Evolutionary conservation across 1,140 invertebrate species (phyloP).

Genomic region (Drosophila insularis): DNA sequence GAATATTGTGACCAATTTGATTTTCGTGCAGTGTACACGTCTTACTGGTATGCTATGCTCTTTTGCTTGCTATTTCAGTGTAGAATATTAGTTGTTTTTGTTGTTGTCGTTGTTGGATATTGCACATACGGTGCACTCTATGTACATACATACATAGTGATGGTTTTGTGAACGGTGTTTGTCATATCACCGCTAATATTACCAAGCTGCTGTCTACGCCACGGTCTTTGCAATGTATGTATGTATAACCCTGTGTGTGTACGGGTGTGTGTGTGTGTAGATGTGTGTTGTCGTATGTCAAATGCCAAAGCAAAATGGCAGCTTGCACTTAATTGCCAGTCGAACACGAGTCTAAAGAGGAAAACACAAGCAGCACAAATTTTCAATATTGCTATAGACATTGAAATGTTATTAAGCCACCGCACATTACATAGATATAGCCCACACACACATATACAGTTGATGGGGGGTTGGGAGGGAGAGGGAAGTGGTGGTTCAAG

Average conservation of each 20-base stretch:
- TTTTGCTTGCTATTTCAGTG: neutral
- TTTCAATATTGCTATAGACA: conserved; percentile 62
- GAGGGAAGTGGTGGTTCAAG: neutral
- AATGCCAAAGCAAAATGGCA: conserved; percentile 43
- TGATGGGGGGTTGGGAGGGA: neutral
- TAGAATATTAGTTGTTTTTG: neutral
- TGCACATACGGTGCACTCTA: conserved; percentile 43
- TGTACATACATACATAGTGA: conserved; percentile 16
- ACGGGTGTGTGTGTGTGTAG: conserved; percentile 4
- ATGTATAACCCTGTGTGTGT: conserved; percentile 14
- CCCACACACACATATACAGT: neutral
- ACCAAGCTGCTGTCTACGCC: conserved; percentile 45
- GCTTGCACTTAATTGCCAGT: conserved; percentile 71
- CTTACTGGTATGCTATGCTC: conserved; percentile 1
- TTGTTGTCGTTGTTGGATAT: conserved; percentile 16
- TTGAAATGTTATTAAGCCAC: conserved; percentile 52
- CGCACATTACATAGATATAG: conserved; percentile 47
- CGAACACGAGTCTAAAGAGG: conserved; percentile 33
- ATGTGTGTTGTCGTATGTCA: conserved; percentile 50
- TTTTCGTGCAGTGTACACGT: conserved; percentile 15
- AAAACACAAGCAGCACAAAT: conserved; percentile 37
- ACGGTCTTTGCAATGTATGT: conserved; percentile 25
- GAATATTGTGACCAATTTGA: neutral
- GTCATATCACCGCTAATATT: conserved; percentile 73
- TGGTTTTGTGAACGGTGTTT: conserved; percentile 58